Percentiles rank a stretch among this genome's conserved stretches.
These are phyloP conservation scores for Pteronura brasiliensis DNA, from an alignment of 2,113 vertebrate species.

Conservation along the genomic window DNA sequence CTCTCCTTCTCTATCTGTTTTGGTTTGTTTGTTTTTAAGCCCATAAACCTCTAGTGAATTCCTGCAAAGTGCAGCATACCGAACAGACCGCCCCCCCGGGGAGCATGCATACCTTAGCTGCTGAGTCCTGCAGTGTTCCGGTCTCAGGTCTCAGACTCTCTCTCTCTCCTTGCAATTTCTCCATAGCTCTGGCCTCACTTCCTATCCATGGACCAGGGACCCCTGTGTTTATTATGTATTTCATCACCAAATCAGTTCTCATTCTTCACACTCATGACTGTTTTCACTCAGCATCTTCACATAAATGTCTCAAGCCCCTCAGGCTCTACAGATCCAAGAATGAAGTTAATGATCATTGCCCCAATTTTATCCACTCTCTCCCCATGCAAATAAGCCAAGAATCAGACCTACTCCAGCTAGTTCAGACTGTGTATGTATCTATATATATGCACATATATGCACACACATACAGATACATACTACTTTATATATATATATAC, in stretches of 20 bases:
- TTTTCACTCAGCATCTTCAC: neutral
- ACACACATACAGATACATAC: neutral
- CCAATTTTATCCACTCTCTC: neutral
- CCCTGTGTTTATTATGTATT: neutral
- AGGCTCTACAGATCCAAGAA: neutral
- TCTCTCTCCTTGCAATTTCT: neutral
- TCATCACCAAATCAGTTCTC: neutral
- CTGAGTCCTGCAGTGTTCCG: neutral
- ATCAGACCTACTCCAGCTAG: neutral
- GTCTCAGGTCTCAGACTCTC: accelerated
- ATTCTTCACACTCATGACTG: neutral
- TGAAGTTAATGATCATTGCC: neutral
- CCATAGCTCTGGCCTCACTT: neutral
- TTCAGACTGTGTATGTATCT: neutral
- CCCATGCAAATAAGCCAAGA: neutral
- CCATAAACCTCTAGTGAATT: neutral
- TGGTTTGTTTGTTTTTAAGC: neutral
- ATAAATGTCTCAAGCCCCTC: neutral
- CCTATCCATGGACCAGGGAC: no score
- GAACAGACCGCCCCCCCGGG: neutral
- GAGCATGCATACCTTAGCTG: accelerated
- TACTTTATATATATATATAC: neutral
- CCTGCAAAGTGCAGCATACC: accelerated
- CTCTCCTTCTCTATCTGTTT: neutral
- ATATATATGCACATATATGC: neutral